phyloP scores from a whole-genome alignment of 2,113 vertebrate genomes.

The Prionailurus viverrinus region DNA sequence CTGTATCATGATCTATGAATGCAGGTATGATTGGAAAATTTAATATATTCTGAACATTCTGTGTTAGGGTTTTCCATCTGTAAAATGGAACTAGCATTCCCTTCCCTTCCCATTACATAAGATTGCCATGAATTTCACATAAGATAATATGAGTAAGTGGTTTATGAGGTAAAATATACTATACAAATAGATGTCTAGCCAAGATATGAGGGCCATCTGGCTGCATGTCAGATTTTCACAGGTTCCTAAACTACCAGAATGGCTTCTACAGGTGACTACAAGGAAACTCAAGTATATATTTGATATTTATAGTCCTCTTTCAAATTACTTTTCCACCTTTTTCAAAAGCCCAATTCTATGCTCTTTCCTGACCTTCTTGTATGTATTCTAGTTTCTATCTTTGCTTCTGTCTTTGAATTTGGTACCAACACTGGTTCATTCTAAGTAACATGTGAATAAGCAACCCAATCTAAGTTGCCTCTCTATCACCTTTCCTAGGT shows the following conservation, averaged over 20 bases:
- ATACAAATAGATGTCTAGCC: neutral
- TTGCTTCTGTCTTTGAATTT: conserved; percentile 30
- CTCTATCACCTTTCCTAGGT: neutral
- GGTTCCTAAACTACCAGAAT: neutral
- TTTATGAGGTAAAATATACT: conserved; percentile 58
- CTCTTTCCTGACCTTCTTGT: neutral
- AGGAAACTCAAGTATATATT: neutral
- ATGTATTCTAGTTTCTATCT: neutral
- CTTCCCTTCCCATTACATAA: neutral
- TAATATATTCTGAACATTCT: neutral
- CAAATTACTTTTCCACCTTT: neutral
- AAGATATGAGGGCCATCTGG: conserved; percentile 24
- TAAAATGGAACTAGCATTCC: neutral
- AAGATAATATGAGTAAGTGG: conserved; percentile 59
- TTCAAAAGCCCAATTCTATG: neutral
- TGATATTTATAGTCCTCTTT: neutral
- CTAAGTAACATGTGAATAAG: neutral
- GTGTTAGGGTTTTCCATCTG: conserved; percentile 8
- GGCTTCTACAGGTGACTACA: conserved; percentile 30
- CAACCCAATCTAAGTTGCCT: neutral
- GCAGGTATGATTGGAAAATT: neutral
- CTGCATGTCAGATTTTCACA: neutral
- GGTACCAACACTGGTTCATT: neutral
- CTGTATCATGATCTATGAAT: neutral
- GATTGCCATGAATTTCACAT: conserved; percentile 35